phyloP scores from a whole-genome alignment of 2,797 vertebrate genomes.

The Semotilus atromaculatus region DNA sequence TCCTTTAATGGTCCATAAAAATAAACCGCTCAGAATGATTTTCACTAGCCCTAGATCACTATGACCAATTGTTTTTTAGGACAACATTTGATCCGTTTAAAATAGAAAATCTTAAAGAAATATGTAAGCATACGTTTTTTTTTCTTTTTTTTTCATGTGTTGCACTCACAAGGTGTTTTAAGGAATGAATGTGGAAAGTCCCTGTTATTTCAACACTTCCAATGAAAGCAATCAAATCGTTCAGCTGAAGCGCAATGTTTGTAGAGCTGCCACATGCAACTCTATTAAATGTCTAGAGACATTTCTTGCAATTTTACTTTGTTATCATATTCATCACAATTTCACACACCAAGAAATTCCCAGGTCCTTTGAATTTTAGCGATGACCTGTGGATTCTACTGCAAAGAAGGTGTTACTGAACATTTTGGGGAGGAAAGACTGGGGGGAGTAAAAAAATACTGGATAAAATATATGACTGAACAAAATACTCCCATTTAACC shows the following conservation, averaged over 20 bases:
- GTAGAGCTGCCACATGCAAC: slow-evolving; percentile 14
- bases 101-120: not conserved
- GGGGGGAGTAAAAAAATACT: not conserved
- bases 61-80: slow-evolving; percentile 43
- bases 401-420: not conserved
- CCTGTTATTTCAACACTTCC: not conserved
- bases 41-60: slow-evolving; percentile 35
- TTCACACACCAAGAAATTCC: not conserved
- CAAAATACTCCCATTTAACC: not conserved
- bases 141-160: too few species aligned
- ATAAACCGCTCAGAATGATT: slow-evolving; percentile 35
- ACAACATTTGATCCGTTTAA: slow-evolving; percentile 44
- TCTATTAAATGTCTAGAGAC: not conserved
- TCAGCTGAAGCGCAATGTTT: not conserved
- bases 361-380: not conserved
- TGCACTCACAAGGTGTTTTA: slow-evolving; percentile 14
- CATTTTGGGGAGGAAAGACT: not conserved
- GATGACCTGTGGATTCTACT: not conserved
- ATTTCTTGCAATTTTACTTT: not conserved
- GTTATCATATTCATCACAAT: not conserved
- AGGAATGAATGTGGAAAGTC: slow-evolving; percentile 6
- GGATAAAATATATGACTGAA: not conserved
- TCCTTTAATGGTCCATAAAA: slow-evolving; percentile 61
- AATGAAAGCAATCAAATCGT: slow-evolving; percentile 17
- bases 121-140: not conserved